Conservation (phyloP, 1,140 invertebrate species). For the Calliphora vicina region DNA sequence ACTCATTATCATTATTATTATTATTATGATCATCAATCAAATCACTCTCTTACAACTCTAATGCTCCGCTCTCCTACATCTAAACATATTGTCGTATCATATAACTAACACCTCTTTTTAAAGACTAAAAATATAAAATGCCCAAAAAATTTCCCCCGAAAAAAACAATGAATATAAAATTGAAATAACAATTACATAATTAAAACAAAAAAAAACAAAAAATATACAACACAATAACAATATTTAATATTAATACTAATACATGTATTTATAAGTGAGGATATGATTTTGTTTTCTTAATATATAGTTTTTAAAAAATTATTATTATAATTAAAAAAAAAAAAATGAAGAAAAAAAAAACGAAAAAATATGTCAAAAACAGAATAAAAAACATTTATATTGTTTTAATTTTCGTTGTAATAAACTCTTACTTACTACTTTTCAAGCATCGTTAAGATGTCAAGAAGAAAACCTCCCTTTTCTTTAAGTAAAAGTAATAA, state of each 20-base stretch:
- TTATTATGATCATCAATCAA: too few relatives aligned
- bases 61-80: too few relatives aligned
- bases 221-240: background rate
- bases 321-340: background rate
- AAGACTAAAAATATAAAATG: too few relatives aligned
- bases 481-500: too few relatives aligned
- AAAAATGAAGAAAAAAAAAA: background rate
- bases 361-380: background rate
- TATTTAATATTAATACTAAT: constrained; percentile 1
- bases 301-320: background rate
- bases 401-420: background rate
- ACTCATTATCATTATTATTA: too few relatives aligned
- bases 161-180: too few relatives aligned
- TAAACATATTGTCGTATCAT: too few relatives aligned
- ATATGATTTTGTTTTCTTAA: background rate
- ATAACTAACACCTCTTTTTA: too few relatives aligned
- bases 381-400: background rate
- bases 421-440: background rate
- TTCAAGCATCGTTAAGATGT: background rate
- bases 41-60: too few relatives aligned
- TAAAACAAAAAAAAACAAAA: too few relatives aligned
- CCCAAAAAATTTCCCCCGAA: too few relatives aligned
- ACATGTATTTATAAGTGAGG: background rate
- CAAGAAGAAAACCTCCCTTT: background rate
- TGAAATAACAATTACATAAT: too few relatives aligned